Base-by-base conservation (phyloP, 2,888 invertebrate species). In the Gymnoscelis rufifasciata region DNA sequence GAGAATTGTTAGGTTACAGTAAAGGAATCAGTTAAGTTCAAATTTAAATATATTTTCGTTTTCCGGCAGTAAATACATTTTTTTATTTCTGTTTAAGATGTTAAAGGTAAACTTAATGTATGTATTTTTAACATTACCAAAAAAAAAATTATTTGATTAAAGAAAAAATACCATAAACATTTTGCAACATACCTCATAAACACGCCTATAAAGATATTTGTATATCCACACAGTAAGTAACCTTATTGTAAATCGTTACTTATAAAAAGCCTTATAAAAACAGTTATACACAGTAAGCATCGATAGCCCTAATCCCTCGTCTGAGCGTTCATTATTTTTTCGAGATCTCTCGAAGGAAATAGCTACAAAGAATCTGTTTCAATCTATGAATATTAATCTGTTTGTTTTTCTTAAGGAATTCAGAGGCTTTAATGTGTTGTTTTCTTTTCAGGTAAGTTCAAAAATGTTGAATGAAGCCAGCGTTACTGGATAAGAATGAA, bases 271-370 rank as follows among this genome's bases (percentile, higher is more conserved):
- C 14, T 24, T 35, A 10, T 38, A 31, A 8, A 35, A 7, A 23
- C 11, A 35, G 15, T 35, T 33, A 7, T 57, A 59, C 43, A 48
- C 3, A 19, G 19, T 51, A 42, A 43, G 60, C 71, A 74, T 75
- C 72, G 70, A 74, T 74, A 64, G 59, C 60, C 48, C 47, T 55
- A 57, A 54, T 55, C 59, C 61, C 39, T 45, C 54, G 54, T 59
- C 68, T 65, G 64, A 63, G 55, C 54, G 55, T 64, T 70, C 66
- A 74, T 73, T 73, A 74, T 70, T 66, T 62, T 65, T 66, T 66
- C 50, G 52, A 56, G 57, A 54, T 42, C 42, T 51, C 54, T 54
- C 48, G 10, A 43, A 49, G 53, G 57, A 54, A 57, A 57, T 52
- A 47, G 46, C 49, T 37, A 33, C 50, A 44, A 47, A 28, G 50